Conservation (phyloP, 2,113 vertebrate genomes). For the Chaetodon auriga region DNA sequence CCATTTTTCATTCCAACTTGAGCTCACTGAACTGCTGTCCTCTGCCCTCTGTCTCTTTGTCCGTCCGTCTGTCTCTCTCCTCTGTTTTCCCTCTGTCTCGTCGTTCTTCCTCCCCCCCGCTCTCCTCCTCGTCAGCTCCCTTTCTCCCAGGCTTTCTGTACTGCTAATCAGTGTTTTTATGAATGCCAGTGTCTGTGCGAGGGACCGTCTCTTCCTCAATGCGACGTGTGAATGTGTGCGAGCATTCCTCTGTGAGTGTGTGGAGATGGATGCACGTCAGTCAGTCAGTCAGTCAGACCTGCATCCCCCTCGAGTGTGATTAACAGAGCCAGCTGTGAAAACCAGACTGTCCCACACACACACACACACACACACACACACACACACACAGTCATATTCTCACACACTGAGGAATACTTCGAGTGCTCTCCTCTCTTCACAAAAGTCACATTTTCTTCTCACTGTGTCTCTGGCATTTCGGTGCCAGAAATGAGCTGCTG, state of each 20-base stretch:
- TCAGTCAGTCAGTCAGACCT: conserved; percentile 69
- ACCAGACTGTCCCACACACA: conserved; percentile 54
- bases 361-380: conserved; percentile 21
- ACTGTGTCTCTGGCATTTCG: conserved; percentile 45
- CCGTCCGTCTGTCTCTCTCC: conserved; percentile 44
- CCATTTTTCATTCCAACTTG: conserved; percentile 62
- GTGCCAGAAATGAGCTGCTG: conserved; percentile 59
- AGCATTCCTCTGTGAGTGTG: conserved; percentile 39
- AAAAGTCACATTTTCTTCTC: conserved; percentile 57
- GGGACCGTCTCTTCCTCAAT: conserved; percentile 8
- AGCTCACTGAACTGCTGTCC: conserved; percentile 62
- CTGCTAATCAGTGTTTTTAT: conserved; percentile 65
- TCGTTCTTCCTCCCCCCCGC: conserved; percentile 20
- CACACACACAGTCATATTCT: neutral
- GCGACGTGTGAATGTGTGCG: conserved; percentile 10
- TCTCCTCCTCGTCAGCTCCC: conserved; percentile 17
- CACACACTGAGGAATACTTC: conserved; percentile 20
- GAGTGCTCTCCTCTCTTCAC: conserved; percentile 47
- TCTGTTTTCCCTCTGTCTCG: conserved; percentile 7
- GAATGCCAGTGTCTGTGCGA: conserved; percentile 45
- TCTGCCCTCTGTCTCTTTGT: conserved; percentile 55
- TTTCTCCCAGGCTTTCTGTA: conserved; percentile 36
- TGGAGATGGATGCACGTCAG: conserved; percentile 63
- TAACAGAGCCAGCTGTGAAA: conserved; percentile 71
- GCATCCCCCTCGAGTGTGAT: conserved; percentile 68